Base-by-base conservation (phyloP, 2,888 invertebrate species). In the Venusia cambrica region DNA sequence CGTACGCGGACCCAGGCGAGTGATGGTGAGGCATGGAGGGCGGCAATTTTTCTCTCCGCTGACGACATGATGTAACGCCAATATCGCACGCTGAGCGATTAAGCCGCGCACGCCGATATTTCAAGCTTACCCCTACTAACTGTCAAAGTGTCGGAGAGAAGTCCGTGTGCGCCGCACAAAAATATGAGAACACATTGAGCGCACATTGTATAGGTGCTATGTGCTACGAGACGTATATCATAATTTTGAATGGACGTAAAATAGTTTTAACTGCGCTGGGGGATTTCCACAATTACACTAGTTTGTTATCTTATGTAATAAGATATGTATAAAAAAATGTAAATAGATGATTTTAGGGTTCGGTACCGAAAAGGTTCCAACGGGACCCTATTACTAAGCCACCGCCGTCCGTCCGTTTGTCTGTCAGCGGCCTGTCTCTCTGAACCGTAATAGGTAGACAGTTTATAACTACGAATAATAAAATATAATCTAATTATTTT, bases 21-120 rank as follows among this genome's bases (percentile, higher is more conserved):
- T 60, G 47, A 57, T 51, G 56, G 10, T 15, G 56, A 65, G 62
- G 69, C 58, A 63, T 60, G 70, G 66, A 70, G 71, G 64, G 74
- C 72, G 73, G 80, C 83, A 84, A 84, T 87, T 85, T 87, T 84
- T 85, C 85, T 85, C 83, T 76, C 65, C 73, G 80, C 81, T 87
- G 85, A 85, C 85, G 85, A 85, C 84, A 84, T 84, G 84, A 84
- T 84, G 85, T 85, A 85, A 85, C 83, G 83, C 81, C 85, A 85
- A 87, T 87, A 87, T 84, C 84, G 80, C 80, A 77, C 83, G 73
- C 81, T 81, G 83, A 84, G 74, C 84, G 85, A 87, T 87, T 85
- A 87, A 84, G 84, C 84, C 84, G 84, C 84, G 81, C 70, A 76
- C 75, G 76, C 77, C 83, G 79, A 84, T 84, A 87, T 84, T 84